A percentile compares a stretch with the other conserved stretches of the same genome.
These are phyloP conservation scores for Temnothorax nylanderi DNA, from an alignment of 1,140 invertebrate species.

Conservation along the genomic window DNA sequence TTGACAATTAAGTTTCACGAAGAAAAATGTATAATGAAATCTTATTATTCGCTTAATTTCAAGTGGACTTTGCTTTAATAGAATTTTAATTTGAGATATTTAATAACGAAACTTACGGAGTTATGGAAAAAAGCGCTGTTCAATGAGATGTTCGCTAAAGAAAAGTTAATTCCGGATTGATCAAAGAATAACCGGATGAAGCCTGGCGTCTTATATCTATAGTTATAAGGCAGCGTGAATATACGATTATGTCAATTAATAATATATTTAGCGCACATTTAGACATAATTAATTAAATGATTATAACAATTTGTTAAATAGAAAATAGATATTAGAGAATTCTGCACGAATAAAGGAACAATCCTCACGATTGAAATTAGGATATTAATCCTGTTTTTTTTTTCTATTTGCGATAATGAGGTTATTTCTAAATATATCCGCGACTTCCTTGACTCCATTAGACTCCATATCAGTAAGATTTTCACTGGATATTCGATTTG, in stretches of 20 bases:
- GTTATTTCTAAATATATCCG: conserved; percentile 49
- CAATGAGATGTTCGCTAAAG: conserved; percentile 2
- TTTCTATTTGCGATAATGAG: neutral
- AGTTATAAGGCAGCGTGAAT: neutral
- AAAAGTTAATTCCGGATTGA: conserved; percentile 32
- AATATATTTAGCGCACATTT: neutral
- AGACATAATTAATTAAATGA: neutral
- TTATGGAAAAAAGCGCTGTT: conserved; percentile 23
- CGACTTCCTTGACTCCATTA: conserved; percentile 3
- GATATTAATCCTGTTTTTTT: neutral
- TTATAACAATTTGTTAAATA: neutral
- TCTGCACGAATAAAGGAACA: neutral
- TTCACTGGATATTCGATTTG: conserved; percentile 20
- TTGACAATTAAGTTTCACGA: neutral
- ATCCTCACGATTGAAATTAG: neutral
- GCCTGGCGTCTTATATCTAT: conserved; percentile 1
- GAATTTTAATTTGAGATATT: conserved; percentile 33
- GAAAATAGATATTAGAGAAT: neutral
- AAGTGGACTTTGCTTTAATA: conserved; percentile 36
- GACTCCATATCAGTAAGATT: neutral
- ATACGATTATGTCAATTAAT: neutral
- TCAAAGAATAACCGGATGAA: conserved; percentile 11
- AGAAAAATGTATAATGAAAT: conserved; percentile 30
- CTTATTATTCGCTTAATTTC: conserved; percentile 14
- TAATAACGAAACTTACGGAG: conserved; percentile 28